Base-by-base conservation (phyloP, 2,888 invertebrate species). In the Thumatha senex region DNA sequence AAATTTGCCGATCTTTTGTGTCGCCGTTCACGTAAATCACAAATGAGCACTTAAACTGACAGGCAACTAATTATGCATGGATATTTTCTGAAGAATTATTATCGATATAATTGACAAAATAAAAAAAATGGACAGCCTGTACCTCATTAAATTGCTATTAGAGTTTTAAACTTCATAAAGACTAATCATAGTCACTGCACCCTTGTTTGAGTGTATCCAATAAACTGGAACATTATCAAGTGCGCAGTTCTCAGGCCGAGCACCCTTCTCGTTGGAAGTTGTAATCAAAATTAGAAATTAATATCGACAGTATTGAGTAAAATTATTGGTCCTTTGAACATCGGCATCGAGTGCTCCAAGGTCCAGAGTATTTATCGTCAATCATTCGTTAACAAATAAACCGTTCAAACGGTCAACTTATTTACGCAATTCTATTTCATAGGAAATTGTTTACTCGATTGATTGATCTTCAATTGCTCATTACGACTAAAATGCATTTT, bases 251-350 rank as follows among this genome's bases (percentile, higher is more conserved):
- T 53, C 53, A 35, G 40, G 24, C 39, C 36, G 40, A 58, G 63
- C 42, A 40, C 63, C 56, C 66, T 63, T 40, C 52, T 56, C 58
- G 53, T 52, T 58, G 51, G 48, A 48, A 61, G 48, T 58, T 51
- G 56, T 63, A 57, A 67, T 73, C 58, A 59, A 63, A 62, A 63
- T 70, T 62, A 51, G 63, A 61, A 71, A 70, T 70, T 68, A 68
- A 68, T 69, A 70, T 58, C 45, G 64, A 64, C 56, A 55, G 61
- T 63, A 69, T 67, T 57, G 52, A 58, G 47, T 47, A 4, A 5
- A 24, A 24, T 24, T 24, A 61, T 71, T 56, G 49, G 51, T 56
- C 61, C 58, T 61, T 58, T 56, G 49, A 63, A 70, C 59, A 62
- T 64, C 56, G 52, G n/a, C 15, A 24, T 46, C 41, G 55, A 53